Base-by-base conservation (phyloP, 2,888 invertebrate species). In the Eilema griseolum region DNA sequence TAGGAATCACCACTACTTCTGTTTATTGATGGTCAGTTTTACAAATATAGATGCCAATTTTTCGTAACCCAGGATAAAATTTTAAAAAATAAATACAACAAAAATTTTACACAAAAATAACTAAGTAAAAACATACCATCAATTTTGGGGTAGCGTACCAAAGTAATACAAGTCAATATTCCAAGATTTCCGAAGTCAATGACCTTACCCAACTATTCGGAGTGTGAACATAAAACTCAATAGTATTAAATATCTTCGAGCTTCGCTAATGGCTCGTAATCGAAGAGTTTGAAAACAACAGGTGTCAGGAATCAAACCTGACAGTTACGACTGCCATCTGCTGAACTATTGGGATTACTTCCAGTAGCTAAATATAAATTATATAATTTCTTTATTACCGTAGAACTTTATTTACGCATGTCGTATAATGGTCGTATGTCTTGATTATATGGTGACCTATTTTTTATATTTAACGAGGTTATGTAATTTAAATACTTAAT, bases 241-340 rank as follows among this genome's bases (percentile, higher is more conserved):
- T 73, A 87, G 91, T 91, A 91, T 92, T 93, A 90, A 90, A 91
- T 94, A 91, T 93, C 93, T 87, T 83, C 83, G 80, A 83, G 80
- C 79, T 69, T 74, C 88, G 79, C 94, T 95, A 95, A 95, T 95
- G 95, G 94, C 79, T 81, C 87, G 92, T 90, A 90, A 93, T 94
- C 91, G 94, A 93, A 92, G 90, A 88, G 89, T 90, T 89, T 84
- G 88, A 91, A 92, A 92, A 93, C 93, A 94, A 91, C 95, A 94
- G 95, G 94, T 95, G 95, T 69, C 82, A 80, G 88, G 92, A 92
- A 90, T 95, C 95, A 95, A 94, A 94, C 92, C 89, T 78, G 93
- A 92, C 93, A 90, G 90, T 90, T 83, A 94, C 90, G 85, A 73
- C 85, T 63, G 79, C 78, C 95, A 95, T 90, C 92, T 94, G 95